phyloP scores from a whole-genome alignment of 2,113 vertebrate genomes.

The Hippolais icterina region DNA sequence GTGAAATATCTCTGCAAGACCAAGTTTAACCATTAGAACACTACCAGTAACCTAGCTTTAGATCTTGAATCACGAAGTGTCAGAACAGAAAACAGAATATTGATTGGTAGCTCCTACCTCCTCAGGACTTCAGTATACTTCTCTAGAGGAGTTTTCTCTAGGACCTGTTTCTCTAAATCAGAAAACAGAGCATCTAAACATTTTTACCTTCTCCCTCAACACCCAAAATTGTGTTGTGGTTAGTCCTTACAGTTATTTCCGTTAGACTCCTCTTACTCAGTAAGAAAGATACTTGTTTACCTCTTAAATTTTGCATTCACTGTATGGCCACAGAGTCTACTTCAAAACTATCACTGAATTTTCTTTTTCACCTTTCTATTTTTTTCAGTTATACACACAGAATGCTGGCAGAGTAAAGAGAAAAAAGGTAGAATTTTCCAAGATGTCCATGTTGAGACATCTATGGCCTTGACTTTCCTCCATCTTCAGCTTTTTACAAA shows the following conservation, averaged over 20 bases:
- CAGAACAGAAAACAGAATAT: not conserved
- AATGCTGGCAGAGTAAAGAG: not conserved
- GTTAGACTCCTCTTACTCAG: not conserved
- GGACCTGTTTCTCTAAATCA: not conserved
- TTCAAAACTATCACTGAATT: not conserved
- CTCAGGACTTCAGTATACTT: not conserved
- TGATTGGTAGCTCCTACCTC: not conserved
- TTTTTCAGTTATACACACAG: not conserved
- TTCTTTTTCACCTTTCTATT: not conserved
- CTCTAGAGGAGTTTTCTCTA: not conserved
- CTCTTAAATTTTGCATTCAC: not conserved
- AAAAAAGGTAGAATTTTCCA: not conserved
- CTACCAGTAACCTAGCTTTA: not conserved
- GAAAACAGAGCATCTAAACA: not conserved
- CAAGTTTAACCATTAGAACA: not conserved
- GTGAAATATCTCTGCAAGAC: not conserved
- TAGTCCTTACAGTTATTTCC: not conserved
- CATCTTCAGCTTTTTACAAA: not conserved
- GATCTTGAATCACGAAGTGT: not conserved
- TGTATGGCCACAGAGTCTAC: not conserved
- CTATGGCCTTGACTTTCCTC: not conserved
- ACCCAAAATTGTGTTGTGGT: not conserved
- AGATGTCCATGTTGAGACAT: not conserved
- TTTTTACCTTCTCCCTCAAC: not conserved
- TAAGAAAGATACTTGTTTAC: not conserved